Percentiles rank a stretch among this genome's conserved stretches.
Evolutionary conservation across 2,113 vertebrate genomes (phyloP).

Genomic region (Serinus canaria): DNA sequence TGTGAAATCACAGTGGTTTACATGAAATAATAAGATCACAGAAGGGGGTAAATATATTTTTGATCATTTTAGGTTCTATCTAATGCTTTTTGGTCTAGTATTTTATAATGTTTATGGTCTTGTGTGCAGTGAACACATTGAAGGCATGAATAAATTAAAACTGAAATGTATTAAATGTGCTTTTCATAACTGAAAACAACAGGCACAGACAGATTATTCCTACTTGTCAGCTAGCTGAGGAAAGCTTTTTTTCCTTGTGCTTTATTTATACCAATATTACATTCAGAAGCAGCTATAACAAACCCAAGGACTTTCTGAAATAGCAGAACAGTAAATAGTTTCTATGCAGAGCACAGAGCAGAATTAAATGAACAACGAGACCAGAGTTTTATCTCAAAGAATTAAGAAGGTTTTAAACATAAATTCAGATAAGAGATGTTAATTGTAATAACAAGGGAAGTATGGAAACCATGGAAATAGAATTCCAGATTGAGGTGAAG

Average conservation of each 20-base stretch:
- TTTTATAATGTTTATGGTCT: slow-evolving; percentile 66
- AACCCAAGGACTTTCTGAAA: slow-evolving; percentile 39
- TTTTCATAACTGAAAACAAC: slow-evolving; percentile 64
- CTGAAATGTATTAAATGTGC: slow-evolving; percentile 58
- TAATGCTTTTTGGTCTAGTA: slow-evolving; percentile 59
- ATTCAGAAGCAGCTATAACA: slow-evolving; percentile 23
- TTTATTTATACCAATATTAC: slow-evolving; percentile 54
- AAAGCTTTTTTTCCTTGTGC: slow-evolving; percentile 35
- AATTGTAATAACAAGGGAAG: background rate
- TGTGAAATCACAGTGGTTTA: slow-evolving; percentile 83
- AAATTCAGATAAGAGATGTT: background rate
- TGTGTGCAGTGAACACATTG: slow-evolving; percentile 59
- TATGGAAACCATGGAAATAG: background rate
- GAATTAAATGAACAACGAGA: background rate
- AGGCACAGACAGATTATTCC: slow-evolving; percentile 65
- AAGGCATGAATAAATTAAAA: slow-evolving; percentile 67
- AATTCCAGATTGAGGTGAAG: background rate
- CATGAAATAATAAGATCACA: slow-evolving; percentile 83
- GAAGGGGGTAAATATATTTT: slow-evolving; percentile 84
- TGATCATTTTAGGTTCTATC: slow-evolving; percentile 80
- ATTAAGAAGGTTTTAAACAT: background rate
- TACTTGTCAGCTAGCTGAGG: slow-evolving; percentile 48
- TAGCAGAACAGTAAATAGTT: slow-evolving; percentile 25
- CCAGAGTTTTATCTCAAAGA: background rate
- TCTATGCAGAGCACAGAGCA: background rate